Percentiles rank a stretch among this genome's conserved stretches.
Evolutionary conservation across 2,113 vertebrate genomes (phyloP).

Genomic region (Oreochromis niloticus): DNA sequence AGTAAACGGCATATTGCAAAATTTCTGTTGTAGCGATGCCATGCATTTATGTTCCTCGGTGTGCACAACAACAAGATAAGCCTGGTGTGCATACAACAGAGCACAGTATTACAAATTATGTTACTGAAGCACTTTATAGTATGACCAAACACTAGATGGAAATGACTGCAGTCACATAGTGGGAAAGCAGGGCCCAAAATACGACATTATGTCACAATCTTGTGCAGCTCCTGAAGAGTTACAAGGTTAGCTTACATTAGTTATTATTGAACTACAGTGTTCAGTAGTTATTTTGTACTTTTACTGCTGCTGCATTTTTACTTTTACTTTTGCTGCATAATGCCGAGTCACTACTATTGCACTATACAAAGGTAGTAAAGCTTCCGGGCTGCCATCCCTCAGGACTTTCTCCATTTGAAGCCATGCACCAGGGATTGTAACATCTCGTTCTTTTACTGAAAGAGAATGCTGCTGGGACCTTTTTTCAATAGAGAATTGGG

Average conservation of each 20-base stretch:
- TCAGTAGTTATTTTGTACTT: not conserved
- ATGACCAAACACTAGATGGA: not conserved
- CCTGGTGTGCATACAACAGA: not conserved
- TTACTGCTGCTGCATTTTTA: not conserved
- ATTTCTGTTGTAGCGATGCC: not conserved
- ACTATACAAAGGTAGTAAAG: not conserved
- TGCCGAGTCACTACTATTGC: not conserved
- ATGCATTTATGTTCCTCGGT: not conserved
- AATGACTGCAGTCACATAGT: not conserved
- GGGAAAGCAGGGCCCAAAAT: not conserved
- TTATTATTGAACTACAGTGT: not conserved
- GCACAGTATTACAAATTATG: not conserved
- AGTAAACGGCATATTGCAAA: not conserved
- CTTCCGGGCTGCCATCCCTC: not conserved
- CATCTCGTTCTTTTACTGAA: not conserved
- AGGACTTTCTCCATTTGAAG: not conserved
- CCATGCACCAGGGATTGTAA: not conserved
- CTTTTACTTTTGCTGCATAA: not conserved
- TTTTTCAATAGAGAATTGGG: not conserved
- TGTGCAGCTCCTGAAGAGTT: not conserved
- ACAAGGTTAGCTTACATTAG: not conserved
- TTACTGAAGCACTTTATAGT: not conserved
- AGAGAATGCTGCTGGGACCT: not conserved
- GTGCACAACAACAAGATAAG: not conserved
- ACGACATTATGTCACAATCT: not conserved